phyloP scores from a whole-genome alignment of 1,140 invertebrate genomes.

The Hycleus cichorii region DNA sequence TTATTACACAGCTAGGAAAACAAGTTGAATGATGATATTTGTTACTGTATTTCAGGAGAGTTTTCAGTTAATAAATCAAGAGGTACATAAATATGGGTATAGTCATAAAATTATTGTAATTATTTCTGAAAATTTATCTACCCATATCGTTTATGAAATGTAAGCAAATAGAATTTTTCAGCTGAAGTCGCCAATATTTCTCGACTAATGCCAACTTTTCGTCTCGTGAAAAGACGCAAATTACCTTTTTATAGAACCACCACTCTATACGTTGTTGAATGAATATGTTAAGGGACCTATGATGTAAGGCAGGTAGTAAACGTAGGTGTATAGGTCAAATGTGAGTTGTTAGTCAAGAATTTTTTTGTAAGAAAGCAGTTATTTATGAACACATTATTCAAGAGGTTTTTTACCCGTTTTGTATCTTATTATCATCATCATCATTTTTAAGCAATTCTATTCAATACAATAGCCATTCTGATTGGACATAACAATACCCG shows the following conservation, averaged over 20 bases:
- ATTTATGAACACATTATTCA: slow-evolving; percentile 19
- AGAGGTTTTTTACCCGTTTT: slow-evolving; percentile 25
- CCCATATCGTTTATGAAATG: too few relatives aligned
- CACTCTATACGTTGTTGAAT: slow-evolving; percentile 1
- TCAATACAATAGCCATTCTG: background rate
- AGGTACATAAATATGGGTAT: too few relatives aligned
- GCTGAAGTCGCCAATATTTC: too few relatives aligned
- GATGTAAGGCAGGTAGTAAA: slow-evolving; percentile 18
- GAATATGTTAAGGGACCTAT: slow-evolving; percentile 14
- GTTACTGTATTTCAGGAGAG: too few relatives aligned
- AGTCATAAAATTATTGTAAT: too few relatives aligned
- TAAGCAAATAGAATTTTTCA: too few relatives aligned
- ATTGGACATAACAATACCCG: too few relatives aligned
- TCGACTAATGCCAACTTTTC: background rate
- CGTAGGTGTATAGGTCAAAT: slow-evolving; percentile 19
- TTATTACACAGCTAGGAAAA: too few relatives aligned
- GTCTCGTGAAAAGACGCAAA: slow-evolving; percentile 16
- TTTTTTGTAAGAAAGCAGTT: slow-evolving; percentile 16
- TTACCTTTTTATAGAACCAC: slow-evolving; percentile 5
- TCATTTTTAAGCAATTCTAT: background rate
- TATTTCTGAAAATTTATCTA: too few relatives aligned
- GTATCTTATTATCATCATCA: too few relatives aligned
- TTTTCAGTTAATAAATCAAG: too few relatives aligned
- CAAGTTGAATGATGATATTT: too few relatives aligned
- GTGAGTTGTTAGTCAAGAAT: slow-evolving; percentile 17